These are phyloP conservation scores for Penaeus indicus DNA, from an alignment of 1,140 invertebrate species.

Conservation along the genomic window DNA sequence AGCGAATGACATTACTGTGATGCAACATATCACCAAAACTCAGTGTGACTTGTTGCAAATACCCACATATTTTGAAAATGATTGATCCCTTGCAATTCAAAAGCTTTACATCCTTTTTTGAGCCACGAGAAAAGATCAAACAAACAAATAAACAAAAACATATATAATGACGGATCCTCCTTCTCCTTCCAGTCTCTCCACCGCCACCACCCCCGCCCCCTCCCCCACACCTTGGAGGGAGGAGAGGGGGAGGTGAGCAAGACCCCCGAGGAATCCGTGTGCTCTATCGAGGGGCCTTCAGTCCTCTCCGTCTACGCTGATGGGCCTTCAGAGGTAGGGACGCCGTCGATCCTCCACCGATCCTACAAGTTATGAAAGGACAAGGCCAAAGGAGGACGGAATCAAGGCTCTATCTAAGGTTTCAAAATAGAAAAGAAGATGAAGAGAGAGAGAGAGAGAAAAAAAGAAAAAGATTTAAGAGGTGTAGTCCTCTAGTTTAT, in stretches of 20 bases:
- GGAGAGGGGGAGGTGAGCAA: conserved; percentile 58
- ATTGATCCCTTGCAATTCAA: not conserved
- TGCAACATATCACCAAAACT: too few species aligned
- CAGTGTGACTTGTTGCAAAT: too few species aligned
- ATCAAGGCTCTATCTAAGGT: too few species aligned
- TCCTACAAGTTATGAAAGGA: conserved; percentile 57
- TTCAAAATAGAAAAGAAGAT: too few species aligned
- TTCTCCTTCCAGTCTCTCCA: conserved; percentile 51
- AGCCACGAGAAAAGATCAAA: not conserved
- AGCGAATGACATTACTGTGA: too few species aligned
- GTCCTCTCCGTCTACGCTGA: conserved; percentile 71
- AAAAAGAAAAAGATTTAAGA: too few species aligned
- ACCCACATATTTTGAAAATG: not conserved
- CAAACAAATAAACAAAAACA: not conserved
- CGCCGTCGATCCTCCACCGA: conserved; percentile 61
- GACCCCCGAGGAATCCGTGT: conserved; percentile 79
- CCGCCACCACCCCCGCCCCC: conserved; percentile 59
- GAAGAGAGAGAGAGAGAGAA: too few species aligned
- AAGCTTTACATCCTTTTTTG: not conserved
- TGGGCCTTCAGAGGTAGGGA: conserved; percentile 69
- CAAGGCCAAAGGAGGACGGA: too few species aligned
- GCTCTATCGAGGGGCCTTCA: conserved; percentile 80
- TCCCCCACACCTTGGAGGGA: conserved; percentile 41
- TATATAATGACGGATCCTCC: not conserved
- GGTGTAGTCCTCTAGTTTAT: too few species aligned